Percentiles rank a stretch among this genome's conserved stretches.
phyloP scores from a whole-genome alignment of 2,113 vertebrate species.

The Columba livia region DNA sequence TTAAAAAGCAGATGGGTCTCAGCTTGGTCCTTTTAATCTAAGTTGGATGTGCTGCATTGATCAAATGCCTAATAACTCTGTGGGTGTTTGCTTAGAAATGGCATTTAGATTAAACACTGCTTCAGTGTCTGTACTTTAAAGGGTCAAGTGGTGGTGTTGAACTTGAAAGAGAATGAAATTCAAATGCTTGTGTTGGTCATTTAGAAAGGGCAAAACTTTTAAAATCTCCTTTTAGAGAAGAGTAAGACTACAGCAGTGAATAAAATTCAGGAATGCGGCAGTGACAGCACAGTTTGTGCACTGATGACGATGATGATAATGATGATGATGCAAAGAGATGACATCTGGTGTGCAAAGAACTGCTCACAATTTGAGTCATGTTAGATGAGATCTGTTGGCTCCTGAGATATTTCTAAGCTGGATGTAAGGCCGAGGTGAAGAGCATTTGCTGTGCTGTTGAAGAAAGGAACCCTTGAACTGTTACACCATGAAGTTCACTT shows the following conservation, averaged over 20 bases:
- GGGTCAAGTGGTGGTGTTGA: neutral
- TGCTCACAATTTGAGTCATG: neutral
- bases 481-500: neutral
- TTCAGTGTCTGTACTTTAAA: neutral
- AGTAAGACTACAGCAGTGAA: neutral
- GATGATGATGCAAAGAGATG: neutral
- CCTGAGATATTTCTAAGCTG: neutral
- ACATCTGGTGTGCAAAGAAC: neutral
- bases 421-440: neutral
- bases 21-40: constrained; percentile 27
- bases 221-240: neutral
- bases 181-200: neutral
- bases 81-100: constrained; percentile 34
- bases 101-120: constrained; percentile 38
- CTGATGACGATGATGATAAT: too few relatives aligned
- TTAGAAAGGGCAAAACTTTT: neutral
- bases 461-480: neutral
- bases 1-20: constrained; percentile 58
- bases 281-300: neutral
- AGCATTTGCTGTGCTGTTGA: neutral
- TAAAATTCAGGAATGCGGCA: neutral
- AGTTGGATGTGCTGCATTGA: constrained; percentile 8
- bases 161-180: neutral
- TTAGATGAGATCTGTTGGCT: neutral
- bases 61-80: constrained; percentile 35